Conservation (phyloP, 2,797 vertebrate species). For the Muscicapa striata region DNA sequence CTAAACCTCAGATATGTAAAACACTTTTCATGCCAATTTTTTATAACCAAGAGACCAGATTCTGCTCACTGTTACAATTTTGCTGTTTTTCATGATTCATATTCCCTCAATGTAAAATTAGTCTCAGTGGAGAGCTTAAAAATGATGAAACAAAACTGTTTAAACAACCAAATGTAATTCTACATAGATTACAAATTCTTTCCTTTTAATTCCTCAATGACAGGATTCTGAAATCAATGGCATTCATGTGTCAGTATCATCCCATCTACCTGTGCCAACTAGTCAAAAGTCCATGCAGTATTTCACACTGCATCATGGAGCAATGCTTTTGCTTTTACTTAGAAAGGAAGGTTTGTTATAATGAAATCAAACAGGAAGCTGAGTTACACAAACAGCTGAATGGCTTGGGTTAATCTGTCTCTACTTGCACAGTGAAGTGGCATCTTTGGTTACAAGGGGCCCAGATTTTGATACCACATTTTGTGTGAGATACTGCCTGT, state of each 20-base stretch:
- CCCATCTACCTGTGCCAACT: background rate
- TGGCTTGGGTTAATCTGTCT: background rate
- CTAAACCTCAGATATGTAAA: background rate
- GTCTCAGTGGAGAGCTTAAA: constrained; percentile 7
- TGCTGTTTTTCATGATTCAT: constrained; percentile 7
- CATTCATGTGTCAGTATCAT: background rate
- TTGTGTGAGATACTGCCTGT: background rate
- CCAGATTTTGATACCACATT: background rate
- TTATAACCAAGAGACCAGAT: background rate
- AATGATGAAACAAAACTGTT: background rate
- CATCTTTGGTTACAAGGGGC: background rate
- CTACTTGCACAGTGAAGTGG: background rate
- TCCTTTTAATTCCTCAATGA: constrained; percentile 12
- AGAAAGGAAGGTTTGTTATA: background rate
- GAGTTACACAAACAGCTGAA: background rate
- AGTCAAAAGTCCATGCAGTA: background rate
- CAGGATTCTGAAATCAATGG: constrained; percentile 8
- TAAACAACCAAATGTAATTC: constrained; percentile 31
- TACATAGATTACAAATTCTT: constrained; percentile 17
- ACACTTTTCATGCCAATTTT: background rate
- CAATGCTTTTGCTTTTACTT: background rate
- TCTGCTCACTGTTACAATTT: background rate
- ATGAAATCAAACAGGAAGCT: background rate
- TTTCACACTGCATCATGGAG: background rate
- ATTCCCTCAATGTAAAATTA: constrained; percentile 13